A percentile compares a stretch with the other conserved stretches of the same genome.
Evolutionary conservation across 2,797 vertebrate species (phyloP).

Genomic region (Sebastes taczanowskii): DNA sequence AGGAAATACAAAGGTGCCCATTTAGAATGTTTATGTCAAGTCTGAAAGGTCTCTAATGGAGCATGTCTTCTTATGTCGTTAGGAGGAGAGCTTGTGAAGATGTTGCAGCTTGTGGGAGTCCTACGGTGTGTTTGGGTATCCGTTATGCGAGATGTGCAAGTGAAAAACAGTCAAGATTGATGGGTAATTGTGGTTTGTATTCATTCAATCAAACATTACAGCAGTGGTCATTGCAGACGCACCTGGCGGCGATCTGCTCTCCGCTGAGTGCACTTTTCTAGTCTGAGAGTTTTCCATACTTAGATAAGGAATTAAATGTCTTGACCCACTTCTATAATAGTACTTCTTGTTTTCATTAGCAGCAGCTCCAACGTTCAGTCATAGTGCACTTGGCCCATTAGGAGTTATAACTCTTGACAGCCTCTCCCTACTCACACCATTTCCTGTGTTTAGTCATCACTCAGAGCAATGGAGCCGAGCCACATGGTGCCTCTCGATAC

Average conservation of each 20-base stretch:
- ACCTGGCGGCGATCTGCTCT: background rate
- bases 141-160: background rate
- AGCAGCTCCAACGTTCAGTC: slow-evolving; percentile 32
- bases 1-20: no score
- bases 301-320: slow-evolving; percentile 5
- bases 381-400: slow-evolving; percentile 29
- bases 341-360: slow-evolving; percentile 55
- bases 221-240: background rate
- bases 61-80: no score
- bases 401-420: slow-evolving; percentile 11
- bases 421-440: slow-evolving; percentile 12
- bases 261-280: background rate
- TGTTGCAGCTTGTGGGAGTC: no score
- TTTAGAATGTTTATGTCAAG: no score
- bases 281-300: background rate
- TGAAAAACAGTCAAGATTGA: background rate
- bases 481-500: slow-evolving; percentile 1
- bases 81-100: no score
- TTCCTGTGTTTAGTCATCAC: slow-evolving; percentile 39
- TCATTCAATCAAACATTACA: background rate
- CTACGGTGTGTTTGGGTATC: background rate
- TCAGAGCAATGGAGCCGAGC: background rate
- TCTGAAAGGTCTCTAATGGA: no score
- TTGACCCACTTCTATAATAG: slow-evolving; percentile 40
- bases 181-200: background rate